A percentile compares a stretch with the other conserved stretches of the same genome.
Conservation (phyloP, 2,888 invertebrate species). For the Pomacea canaliculata region DNA sequence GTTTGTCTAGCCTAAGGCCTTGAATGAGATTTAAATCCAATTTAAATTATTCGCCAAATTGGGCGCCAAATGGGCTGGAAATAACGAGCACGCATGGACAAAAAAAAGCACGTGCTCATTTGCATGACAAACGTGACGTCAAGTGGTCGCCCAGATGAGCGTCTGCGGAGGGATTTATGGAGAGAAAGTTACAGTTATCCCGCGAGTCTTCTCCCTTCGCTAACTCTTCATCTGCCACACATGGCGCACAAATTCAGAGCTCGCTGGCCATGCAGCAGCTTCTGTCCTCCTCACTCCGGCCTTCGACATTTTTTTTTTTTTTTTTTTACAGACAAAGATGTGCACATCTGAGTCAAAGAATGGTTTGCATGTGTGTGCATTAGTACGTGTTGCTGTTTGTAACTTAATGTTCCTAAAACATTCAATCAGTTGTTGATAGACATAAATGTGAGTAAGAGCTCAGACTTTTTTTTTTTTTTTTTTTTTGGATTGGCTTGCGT, state of each 20-base stretch:
- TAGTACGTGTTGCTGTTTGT: too few species aligned
- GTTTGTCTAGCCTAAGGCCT: constrained; percentile 16
- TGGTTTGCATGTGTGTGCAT: too few species aligned
- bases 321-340: too few species aligned
- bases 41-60: constrained; percentile 29
- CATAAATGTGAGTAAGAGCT: too few species aligned
- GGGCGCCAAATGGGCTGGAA: constrained; percentile 28
- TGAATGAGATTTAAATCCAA: constrained; percentile 27
- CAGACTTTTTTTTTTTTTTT: too few species aligned
- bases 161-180: constrained; percentile 1
- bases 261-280: not conserved
- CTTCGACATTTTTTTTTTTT: not conserved
- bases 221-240: not conserved
- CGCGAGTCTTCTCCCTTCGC: not conserved
- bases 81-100: constrained; percentile 10
- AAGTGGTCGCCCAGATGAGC: constrained; percentile 26
- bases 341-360: too few species aligned
- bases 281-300: not conserved
- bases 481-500: too few species aligned
- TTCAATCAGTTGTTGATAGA: too few species aligned
- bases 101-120: constrained; percentile 12
- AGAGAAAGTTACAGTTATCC: constrained; percentile 2
- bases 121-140: constrained; percentile 27
- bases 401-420: too few species aligned
- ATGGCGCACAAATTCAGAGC: not conserved